Percentiles rank a stretch among this genome's conserved stretches.
phyloP scores from a whole-genome alignment of 2,113 vertebrate species.

The Albula glossodonta region DNA sequence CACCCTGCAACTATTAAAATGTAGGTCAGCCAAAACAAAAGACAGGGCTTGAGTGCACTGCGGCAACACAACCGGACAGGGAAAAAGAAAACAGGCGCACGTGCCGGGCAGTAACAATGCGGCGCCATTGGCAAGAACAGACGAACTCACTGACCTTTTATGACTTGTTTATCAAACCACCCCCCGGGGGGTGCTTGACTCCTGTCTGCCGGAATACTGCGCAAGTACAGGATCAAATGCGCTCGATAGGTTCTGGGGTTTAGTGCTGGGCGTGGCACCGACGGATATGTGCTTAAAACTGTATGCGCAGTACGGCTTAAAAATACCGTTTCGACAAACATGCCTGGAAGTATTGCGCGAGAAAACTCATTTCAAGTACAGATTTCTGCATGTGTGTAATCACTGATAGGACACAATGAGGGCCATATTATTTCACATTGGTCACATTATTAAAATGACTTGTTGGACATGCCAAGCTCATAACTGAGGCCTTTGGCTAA shows the following conservation, averaged over 20 bases:
- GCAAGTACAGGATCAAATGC: background rate
- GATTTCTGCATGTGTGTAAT: no score
- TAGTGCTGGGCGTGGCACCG: background rate
- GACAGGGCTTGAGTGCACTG: background rate
- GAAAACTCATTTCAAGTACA: no score
- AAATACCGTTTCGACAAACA: no score
- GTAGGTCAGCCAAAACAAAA: constrained; percentile 50
- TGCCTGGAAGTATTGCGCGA: no score
- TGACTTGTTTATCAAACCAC: constrained; percentile 8
- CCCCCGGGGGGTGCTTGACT: background rate
- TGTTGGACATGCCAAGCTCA: background rate
- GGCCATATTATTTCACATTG: no score
- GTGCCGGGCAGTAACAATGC: constrained; percentile 38
- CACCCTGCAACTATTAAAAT: constrained; percentile 30
- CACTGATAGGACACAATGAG: no score
- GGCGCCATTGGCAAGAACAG: constrained; percentile 12
- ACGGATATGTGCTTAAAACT: background rate
- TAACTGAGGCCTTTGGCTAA: background rate
- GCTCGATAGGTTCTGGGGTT: background rate
- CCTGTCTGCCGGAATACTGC: background rate
- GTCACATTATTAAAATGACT: background rate
- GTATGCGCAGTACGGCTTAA: background rate
- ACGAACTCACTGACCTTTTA: constrained; percentile 26
- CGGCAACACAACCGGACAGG: constrained; percentile 33
- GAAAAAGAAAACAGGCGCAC: constrained; percentile 27